phyloP scores from a whole-genome alignment of 2,113 vertebrate genomes.

The Plectropomus leopardus region DNA sequence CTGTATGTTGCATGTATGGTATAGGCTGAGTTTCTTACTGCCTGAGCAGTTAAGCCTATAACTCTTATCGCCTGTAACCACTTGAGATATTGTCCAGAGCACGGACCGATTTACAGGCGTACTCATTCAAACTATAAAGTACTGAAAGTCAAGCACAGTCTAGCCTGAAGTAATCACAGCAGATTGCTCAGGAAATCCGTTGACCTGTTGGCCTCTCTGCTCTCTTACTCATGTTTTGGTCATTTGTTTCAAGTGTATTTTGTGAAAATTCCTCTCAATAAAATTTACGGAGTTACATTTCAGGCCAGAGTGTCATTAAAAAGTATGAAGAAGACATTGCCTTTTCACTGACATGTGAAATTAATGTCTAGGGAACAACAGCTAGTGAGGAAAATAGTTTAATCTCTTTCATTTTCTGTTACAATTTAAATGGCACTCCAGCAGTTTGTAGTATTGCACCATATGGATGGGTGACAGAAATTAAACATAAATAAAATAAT shows the following conservation, averaged over 20 bases:
- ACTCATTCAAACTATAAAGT: conserved; percentile 26
- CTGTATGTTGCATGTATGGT: background rate
- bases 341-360: too few species aligned
- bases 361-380: too few species aligned
- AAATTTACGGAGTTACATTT: too few species aligned
- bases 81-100: conserved; percentile 29
- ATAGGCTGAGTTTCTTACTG: conserved; percentile 4
- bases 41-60: conserved; percentile 8
- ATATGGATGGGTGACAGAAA: background rate
- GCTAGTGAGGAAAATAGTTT: too few species aligned
- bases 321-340: background rate
- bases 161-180: background rate
- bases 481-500: too few species aligned
- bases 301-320: background rate
- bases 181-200: background rate
- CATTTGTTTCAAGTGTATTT: background rate
- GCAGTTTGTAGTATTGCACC: background rate
- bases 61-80: conserved; percentile 29
- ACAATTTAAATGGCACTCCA: background rate
- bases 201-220: background rate
- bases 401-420: background rate
- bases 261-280: too few species aligned
- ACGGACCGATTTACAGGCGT: conserved; percentile 11
- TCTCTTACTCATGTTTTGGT: background rate
- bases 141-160: background rate